Evolutionary conservation across 2,113 vertebrate genomes (phyloP), one percentile per base, ranked within the genome.

Genomic region (Recurvirostra avosetta): DNA sequence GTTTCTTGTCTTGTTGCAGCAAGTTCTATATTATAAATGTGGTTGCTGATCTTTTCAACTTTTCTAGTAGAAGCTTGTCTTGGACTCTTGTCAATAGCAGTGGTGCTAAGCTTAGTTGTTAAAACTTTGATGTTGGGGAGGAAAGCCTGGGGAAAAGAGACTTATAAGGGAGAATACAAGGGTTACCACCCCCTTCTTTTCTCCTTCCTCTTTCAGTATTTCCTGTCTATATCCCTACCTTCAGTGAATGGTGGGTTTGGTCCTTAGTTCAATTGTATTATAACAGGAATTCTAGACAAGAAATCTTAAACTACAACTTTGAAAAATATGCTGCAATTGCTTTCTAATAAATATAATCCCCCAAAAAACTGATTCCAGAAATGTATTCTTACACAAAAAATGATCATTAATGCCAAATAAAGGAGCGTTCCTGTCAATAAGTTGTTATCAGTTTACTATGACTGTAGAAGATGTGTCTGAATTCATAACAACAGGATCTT

Each of bases 1-100:
- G 58, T 92, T 79, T 82, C 87, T 86, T 71, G 65, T 91, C 95
- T 94, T 96, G 96, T 94, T 93, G 70, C 59, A 93, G 75, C 92
- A 92, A 63, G 94, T 94, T 93, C 49, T 89, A 1, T 38, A 8
- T 72, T 71, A 58, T 30, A 78, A 75, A 66, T 65, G 66, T 91
- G 76, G 61, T 83, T 96, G 94, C 61, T 81, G 65, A 67, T 86
- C 56, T 92, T 94, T 79, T 84, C 40, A 68, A 9, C 80, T 78
- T 71, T 88, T 86, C 92, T 68, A 58, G 80, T 68, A 89, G 92
- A 77, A 95, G 66, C 80, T 92, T 91, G 91, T 85, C 83, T 96
- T 94, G 92, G 88, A 78, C 73, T 89, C 58, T 45, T 87, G 88
- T 94, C 86, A 92, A 13, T 79, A 94, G 68, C 73, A 78, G 56